Base-by-base conservation (phyloP, 2,888 invertebrate genomes). In the Ichneumoninae sp. region DNA sequence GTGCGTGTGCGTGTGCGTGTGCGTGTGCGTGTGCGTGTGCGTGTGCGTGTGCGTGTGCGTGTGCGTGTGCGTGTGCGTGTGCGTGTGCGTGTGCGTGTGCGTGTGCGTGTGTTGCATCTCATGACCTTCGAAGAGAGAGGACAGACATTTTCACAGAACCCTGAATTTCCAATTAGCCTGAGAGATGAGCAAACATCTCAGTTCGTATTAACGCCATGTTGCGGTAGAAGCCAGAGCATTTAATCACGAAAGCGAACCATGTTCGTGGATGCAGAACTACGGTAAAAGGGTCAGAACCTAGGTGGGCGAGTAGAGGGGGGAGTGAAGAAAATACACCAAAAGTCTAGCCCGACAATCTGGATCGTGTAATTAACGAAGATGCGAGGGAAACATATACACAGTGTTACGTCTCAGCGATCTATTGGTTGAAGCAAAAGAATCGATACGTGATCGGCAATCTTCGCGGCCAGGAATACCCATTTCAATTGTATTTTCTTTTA, bases 321-420 rank as follows among this genome's bases (percentile, higher is more conserved):
- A 36, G 36, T 22, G 19, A 47, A 52, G n/a, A 19, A 33, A 47
- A 69, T 52, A 44, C 65, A 52, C 60, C 36, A 36, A 57, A 7
- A 60, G 13, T 44, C 57, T 13, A 40, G 33, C n/a, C n/a, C n/a
- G n/a, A n/a, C n/a, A n/a, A n/a, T n/a, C n/a, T n/a, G n/a, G n/a
- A 65, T n/a, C 71, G 70, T 33, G 13, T 50, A 83, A 57, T 73
- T 60, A 57, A 36, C 66, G 47, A 60, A 36, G 36, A 68, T 63
- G 52, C 1, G 36, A 69, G 30, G 19, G 5, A 66, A 22, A 66
- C 8, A 57, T 30, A 16, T 30, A 16, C n/a, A 1, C 5, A 33
- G n/a, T 8, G n/a, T n/a, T n/a, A n/a, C n/a, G n/a, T n/a, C n/a
- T n/a, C n/a, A n/a, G n/a, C n/a, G n/a, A n/a, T n/a, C n/a, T n/a